Evolutionary conservation across 2,113 vertebrate species (phyloP).

Genomic region (Nannospalax galili): DNA sequence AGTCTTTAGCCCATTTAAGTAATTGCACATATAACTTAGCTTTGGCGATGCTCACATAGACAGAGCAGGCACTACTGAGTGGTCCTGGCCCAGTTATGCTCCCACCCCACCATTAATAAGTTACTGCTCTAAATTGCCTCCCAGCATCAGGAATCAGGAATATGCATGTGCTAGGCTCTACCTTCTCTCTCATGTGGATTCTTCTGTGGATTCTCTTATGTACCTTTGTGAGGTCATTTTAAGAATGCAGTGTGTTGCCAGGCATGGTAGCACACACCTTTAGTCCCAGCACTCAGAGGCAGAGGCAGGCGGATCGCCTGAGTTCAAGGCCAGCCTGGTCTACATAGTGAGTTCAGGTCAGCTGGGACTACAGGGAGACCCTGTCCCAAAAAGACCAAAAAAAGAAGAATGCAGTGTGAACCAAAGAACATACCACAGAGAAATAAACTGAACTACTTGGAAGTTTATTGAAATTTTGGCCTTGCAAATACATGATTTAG

Average conservation of each 20-base stretch:
- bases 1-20: not conserved
- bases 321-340: too few species aligned
- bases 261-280: too few species aligned
- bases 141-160: not conserved
- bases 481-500: conserved; percentile 50
- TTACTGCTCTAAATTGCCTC: not conserved
- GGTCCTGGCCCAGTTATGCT: not conserved
- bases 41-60: not conserved
- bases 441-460: conserved; percentile 13
- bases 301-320: too few species aligned
- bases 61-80: not conserved
- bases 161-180: not conserved
- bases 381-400: too few species aligned
- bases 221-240: not conserved
- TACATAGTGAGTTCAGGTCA: too few species aligned
- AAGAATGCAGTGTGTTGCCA: not conserved
- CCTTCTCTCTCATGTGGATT: not conserved
- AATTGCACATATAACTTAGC: not conserved
- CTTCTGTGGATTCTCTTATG: not conserved
- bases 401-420: not conserved
- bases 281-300: too few species aligned
- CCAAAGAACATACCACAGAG: not conserved
- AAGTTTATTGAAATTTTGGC: conserved; percentile 10
- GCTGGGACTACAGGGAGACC: too few species aligned
- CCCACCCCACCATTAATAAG: not conserved